Conservation (phyloP, 2,797 vertebrate species). For the Peromyscus nudipes region DNA sequence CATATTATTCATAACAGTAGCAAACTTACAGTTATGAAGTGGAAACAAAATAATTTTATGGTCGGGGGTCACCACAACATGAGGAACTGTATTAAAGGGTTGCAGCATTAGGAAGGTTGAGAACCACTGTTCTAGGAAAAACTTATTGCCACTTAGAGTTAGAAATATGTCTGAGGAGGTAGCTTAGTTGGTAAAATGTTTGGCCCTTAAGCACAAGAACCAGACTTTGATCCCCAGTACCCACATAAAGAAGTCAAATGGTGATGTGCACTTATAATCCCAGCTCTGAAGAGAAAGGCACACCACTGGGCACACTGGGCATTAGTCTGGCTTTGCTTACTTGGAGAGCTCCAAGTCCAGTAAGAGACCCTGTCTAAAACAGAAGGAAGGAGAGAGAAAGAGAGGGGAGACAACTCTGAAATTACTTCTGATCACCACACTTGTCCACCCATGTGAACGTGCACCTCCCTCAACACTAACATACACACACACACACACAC, state of each 20-base stretch:
- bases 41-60: not conserved
- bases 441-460: not conserved
- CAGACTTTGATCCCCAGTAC: not conserved
- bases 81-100: not conserved
- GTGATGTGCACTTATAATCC: not conserved
- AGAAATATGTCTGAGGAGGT: not conserved
- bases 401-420: too few relatives aligned
- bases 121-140: not conserved
- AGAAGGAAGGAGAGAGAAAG: not conserved
- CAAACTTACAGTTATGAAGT: not conserved
- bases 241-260: not conserved
- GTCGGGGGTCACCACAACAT: not conserved
- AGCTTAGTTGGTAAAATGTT: not conserved
- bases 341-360: not conserved
- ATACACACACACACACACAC: not conserved
- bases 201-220: not conserved
- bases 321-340: not conserved
- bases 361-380: not conserved
- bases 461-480: not conserved
- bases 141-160: not conserved
- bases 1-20: not conserved
- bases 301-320: not conserved
- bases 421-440: not conserved
- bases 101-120: not conserved
- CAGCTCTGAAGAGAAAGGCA: not conserved